phyloP scores from a whole-genome alignment of 2,797 vertebrate genomes.

The Melanotaenia nigrans region DNA sequence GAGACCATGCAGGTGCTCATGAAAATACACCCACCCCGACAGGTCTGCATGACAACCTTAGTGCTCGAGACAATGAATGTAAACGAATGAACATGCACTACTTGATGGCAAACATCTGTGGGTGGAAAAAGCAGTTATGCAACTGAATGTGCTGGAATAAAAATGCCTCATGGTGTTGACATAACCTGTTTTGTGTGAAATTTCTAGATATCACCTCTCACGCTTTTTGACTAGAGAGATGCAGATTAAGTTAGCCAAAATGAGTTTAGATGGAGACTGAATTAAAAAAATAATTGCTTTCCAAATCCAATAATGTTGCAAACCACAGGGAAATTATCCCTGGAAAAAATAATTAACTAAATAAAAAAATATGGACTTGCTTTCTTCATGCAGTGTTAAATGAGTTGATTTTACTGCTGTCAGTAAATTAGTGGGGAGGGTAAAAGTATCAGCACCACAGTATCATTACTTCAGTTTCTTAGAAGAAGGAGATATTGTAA shows the following conservation, averaged over 20 bases:
- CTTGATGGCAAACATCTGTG: conserved; percentile 44
- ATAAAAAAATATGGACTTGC: not conserved
- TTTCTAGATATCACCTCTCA: conserved; percentile 32
- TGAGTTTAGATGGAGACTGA: not conserved
- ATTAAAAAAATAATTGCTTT: not conserved
- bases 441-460: not conserved
- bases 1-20: conserved; percentile 36
- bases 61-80: conserved; percentile 22
- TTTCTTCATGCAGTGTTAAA: not conserved
- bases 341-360: not conserved
- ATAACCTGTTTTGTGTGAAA: conserved; percentile 34
- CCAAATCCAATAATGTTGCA: not conserved
- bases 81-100: conserved; percentile 42
- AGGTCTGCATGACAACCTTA: conserved; percentile 20
- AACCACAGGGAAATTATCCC: not conserved
- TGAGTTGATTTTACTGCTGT: not conserved
- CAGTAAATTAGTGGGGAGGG: not conserved
- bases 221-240: not conserved
- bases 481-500: not conserved
- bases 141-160: conserved; percentile 47
- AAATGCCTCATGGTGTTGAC: conserved; percentile 24
- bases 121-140: conserved; percentile 48
- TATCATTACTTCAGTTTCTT: not conserved
- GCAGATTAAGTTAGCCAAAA: not conserved
- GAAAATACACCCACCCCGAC: conserved; percentile 29